A percentile compares a stretch with the other conserved stretches of the same genome.
Evolutionary conservation across 1,140 invertebrate species (phyloP).

Genomic region (Nasonia giraulti): DNA sequence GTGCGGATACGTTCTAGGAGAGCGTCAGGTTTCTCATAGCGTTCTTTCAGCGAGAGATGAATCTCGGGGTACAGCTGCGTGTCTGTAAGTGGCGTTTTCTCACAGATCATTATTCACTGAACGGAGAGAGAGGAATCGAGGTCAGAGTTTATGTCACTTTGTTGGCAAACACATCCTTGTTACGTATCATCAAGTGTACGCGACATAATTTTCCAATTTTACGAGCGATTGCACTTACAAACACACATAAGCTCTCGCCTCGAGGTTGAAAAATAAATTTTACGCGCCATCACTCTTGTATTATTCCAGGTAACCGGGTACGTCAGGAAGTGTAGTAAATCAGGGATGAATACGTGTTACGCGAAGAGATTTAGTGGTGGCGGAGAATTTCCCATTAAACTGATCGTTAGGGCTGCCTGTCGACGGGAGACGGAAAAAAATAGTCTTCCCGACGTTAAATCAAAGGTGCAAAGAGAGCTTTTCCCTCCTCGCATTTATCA

Average conservation of each 20-base stretch:
- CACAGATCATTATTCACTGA: constrained; percentile 47
- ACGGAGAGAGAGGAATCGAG: constrained; percentile 51
- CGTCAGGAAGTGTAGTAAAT: constrained; percentile 51
- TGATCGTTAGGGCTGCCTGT: constrained; percentile 47
- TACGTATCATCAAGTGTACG: constrained; percentile 48
- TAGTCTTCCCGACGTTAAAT: not conserved
- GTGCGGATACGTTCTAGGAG: not conserved
- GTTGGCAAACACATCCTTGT: constrained; percentile 32
- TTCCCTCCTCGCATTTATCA: no score
- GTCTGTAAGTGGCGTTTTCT: constrained; percentile 63
- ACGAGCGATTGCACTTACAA: constrained; percentile 64
- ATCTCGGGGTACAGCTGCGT: constrained; percentile 63
- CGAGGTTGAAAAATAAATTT: constrained; percentile 57
- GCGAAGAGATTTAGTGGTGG: constrained; percentile 54
- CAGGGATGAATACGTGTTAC: constrained; percentile 45
- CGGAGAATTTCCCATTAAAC: constrained; percentile 52
- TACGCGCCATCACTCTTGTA: constrained; percentile 32
- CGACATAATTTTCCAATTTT: constrained; percentile 51
- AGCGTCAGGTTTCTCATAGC: not conserved
- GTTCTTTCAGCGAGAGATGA: constrained; percentile 45
- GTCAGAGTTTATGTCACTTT: constrained; percentile 64
- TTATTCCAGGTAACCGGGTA: constrained; percentile 50
- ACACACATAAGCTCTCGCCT: constrained; percentile 70
- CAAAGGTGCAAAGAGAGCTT: not conserved
- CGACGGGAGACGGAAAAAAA: constrained; percentile 43